phyloP scores from a whole-genome alignment of 2,797 vertebrate genomes.

The Sphenodon punctatus region DNA sequence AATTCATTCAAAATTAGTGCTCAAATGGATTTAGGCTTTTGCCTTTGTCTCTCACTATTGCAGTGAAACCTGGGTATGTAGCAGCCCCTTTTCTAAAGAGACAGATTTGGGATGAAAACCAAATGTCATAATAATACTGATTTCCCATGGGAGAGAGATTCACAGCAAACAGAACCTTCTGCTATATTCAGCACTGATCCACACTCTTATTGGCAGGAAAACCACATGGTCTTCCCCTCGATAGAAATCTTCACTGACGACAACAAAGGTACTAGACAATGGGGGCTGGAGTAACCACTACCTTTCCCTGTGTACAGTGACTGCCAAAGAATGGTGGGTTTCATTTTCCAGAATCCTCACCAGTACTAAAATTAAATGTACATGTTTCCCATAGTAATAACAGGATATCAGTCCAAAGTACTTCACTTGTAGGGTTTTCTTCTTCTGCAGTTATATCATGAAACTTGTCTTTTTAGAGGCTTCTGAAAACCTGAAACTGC shows the following conservation, averaged over 20 bases:
- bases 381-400: no score
- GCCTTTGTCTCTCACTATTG: background rate
- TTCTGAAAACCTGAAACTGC: no score
- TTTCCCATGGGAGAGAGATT: no score
- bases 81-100: background rate
- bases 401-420: no score
- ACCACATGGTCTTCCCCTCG: no score
- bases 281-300: no score
- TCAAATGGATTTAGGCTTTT: background rate
- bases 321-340: background rate
- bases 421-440: no score
- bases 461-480: no score
- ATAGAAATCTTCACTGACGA: no score
- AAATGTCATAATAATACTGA: background rate
- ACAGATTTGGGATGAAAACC: background rate
- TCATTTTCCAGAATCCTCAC: background rate
- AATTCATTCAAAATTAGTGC: rapidly evolving
- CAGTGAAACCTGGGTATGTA: background rate
- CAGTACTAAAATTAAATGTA: background rate
- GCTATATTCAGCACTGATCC: background rate
- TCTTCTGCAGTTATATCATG: no score
- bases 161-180: background rate
- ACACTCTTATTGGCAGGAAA: background rate
- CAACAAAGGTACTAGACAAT: no score
- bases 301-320: background rate